Conservation (phyloP, 35 echinoderm and acorn worm genomes). For the Stichopus chloronotus region DNA sequence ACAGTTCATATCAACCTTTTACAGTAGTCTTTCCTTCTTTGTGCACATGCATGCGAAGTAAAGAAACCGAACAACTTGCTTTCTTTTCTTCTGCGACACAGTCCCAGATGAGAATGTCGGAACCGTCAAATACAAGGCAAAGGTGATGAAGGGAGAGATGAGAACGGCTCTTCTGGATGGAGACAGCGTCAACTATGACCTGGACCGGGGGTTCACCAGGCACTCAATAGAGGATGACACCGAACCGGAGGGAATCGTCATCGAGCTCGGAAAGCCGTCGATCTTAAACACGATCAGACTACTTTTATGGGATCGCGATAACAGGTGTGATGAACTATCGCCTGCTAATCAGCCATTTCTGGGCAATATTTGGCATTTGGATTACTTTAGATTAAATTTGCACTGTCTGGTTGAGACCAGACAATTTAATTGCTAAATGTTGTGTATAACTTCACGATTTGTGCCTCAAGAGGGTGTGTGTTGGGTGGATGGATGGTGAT, state of each 20-base stretch:
- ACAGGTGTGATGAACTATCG: conserved; percentile 77
- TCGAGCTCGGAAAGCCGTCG: conserved; percentile 91
- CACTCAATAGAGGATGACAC: conserved; percentile 89
- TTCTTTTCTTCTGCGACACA: background rate
- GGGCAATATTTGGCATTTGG: conserved; percentile 70
- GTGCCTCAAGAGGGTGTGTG: too few relatives aligned
- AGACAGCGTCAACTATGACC: conserved; percentile 91
- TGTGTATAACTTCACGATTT: too few relatives aligned
- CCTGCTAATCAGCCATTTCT: background rate
- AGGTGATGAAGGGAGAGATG: conserved; percentile 90
- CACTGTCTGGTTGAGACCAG: conserved; percentile 78
- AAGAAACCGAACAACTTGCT: too few relatives aligned
- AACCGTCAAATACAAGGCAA: conserved; percentile 69
- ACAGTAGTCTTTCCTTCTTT: too few relatives aligned
- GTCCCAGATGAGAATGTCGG: conserved; percentile 93
- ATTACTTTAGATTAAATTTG: conserved; percentile 81
- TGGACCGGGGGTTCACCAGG: conserved; percentile 95
- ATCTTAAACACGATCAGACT: conserved; percentile 93
- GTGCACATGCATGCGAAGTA: too few relatives aligned
- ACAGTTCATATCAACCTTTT: too few relatives aligned
- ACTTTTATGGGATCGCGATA: conserved; percentile 93
- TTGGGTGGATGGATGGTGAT: too few relatives aligned
- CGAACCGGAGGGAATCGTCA: conserved; percentile 90
- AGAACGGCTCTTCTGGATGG: conserved; percentile 88
- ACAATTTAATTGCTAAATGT: conserved; percentile 12